Evolutionary conservation across 2,888 invertebrate genomes (phyloP).

Genomic region (Drosophila affinis): DNA sequence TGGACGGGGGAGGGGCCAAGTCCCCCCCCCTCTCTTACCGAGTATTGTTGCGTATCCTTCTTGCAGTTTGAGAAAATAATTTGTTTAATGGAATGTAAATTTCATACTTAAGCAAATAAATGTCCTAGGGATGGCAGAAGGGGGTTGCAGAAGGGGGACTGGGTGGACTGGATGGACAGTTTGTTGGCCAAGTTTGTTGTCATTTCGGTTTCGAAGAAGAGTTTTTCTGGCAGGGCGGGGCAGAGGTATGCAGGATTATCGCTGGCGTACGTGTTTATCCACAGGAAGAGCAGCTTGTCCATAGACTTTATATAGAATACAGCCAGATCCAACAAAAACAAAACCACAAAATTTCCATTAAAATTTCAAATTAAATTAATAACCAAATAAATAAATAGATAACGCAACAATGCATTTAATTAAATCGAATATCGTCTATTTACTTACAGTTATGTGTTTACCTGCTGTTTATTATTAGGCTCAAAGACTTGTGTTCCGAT

Average conservation of each 20-base stretch:
- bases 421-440: too few relatives aligned
- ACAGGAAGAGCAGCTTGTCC: not conserved
- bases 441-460: too few relatives aligned
- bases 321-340: too few relatives aligned
- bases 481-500: not conserved
- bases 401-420: too few relatives aligned
- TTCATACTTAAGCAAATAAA: slow-evolving; percentile 79
- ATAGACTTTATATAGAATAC: too few relatives aligned
- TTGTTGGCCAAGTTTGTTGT: slow-evolving; percentile 10
- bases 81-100: slow-evolving; percentile 80
- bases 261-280: slow-evolving; percentile 28
- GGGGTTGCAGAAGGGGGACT: too few relatives aligned
- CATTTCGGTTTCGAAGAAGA: slow-evolving; percentile 38
- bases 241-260: slow-evolving; percentile 51
- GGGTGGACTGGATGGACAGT: not conserved
- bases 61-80: slow-evolving; percentile 71
- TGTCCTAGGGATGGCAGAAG: slow-evolving; percentile 16
- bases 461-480: too few relatives aligned
- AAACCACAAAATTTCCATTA: too few relatives aligned
- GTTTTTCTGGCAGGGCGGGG: slow-evolving; percentile 15
- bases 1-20: too few relatives aligned
- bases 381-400: too few relatives aligned
- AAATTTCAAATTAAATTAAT: too few relatives aligned
- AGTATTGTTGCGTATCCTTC: slow-evolving; percentile 48
- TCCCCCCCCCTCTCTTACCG: not conserved